Evolutionary conservation across 2,888 invertebrate genomes (phyloP), one percentile per base, ranked within the genome.

Genomic region (Phlogophora meticulosa): DNA sequence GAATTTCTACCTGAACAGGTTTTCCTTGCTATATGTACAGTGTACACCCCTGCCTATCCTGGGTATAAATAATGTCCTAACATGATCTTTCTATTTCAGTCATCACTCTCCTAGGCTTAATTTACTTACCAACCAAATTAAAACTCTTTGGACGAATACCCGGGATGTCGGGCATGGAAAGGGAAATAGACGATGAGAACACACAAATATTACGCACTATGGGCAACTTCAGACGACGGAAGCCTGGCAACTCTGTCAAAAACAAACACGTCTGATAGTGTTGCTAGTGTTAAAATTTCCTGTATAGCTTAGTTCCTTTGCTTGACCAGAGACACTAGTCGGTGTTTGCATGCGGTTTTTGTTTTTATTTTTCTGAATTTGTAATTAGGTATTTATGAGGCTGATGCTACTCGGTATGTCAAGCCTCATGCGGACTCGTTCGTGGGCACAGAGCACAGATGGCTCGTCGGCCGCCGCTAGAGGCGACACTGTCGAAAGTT

Each of bases 111-210:
- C 85, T 96, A 46, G 97, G 97, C 0, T 91, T 98, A 52, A 96
- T 97, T 76, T 97, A 97, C 85, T 91, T 97, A 64, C 97, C 97
- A 1, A 95, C 95, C 55, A 96, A 96, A 85, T 89, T 97, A 71
- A 96, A 96, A 80, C 93, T 97, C 1, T 97, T 97, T 96, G 97
- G 97, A 36, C 96, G 96, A 28, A 92, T 96, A 7, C 92, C 96
- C 0, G 95, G 95, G 1, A 88, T 88, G 0, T 93, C 94, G 0
- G 94, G 94, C 0, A 91, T 92, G 92, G 92, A 92, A 11, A 83
- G 95, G 7, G 97, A 97, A 24, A 85, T 96, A 0, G 97, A 97
- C 67, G 97, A 97, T 79, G 97, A 97, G 84, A 97, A 97, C 88
- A 94, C 96, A 0, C 97, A 97, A 80, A 94, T 97, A 57, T 88